These are phyloP conservation scores for Brachirus orientalis DNA, from an alignment of 2,113 vertebrate genomes.

Conservation along the genomic window DNA sequence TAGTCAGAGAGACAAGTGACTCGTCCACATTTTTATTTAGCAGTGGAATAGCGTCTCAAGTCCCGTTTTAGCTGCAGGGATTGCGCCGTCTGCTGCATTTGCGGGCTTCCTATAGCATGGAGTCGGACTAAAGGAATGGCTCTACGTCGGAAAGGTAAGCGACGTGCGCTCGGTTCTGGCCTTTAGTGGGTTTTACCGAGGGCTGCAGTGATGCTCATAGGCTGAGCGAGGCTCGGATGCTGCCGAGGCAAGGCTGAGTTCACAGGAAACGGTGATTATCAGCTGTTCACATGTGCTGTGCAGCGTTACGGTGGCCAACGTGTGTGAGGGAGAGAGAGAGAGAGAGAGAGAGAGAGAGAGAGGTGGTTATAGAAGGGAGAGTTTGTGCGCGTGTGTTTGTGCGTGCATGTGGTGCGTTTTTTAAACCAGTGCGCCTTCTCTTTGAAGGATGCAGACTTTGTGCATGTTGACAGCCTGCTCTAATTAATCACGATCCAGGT, in stretches of 20 bases:
- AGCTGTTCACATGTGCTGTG: slow-evolving; percentile 61
- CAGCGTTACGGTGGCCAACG: slow-evolving; percentile 21
- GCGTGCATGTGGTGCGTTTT: slow-evolving; percentile 25
- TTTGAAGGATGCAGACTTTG: slow-evolving; percentile 55
- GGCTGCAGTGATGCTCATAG: slow-evolving; percentile 27
- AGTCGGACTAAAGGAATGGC: slow-evolving; percentile 77
- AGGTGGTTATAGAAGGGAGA: background rate
- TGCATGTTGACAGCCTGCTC: slow-evolving; percentile 23
- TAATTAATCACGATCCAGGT: slow-evolving; percentile 21
- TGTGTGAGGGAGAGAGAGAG: slow-evolving; percentile 13
- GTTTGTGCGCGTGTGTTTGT: background rate
- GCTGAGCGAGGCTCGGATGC: slow-evolving; percentile 36
- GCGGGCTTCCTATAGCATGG: slow-evolving; percentile 64
- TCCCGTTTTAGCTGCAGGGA: slow-evolving; percentile 55
- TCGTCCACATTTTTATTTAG: slow-evolving; percentile 36
- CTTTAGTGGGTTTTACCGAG: slow-evolving; percentile 36
- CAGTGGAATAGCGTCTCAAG: slow-evolving; percentile 56
- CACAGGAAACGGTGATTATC: slow-evolving; percentile 61
- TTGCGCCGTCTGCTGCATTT: slow-evolving; percentile 63
- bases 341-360: background rate
- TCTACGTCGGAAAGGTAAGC: slow-evolving; percentile 79
- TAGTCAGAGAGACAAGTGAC: slow-evolving; percentile 24
- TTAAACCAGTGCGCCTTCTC: slow-evolving; percentile 40
- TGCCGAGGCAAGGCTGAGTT: slow-evolving; percentile 58
- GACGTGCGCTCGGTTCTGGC: slow-evolving; percentile 58